A percentile compares a stretch with the other conserved stretches of the same genome.
These are phyloP conservation scores for Petromus typicus DNA, from an alignment of 2,113 vertebrate species.

Conservation along the genomic window DNA sequence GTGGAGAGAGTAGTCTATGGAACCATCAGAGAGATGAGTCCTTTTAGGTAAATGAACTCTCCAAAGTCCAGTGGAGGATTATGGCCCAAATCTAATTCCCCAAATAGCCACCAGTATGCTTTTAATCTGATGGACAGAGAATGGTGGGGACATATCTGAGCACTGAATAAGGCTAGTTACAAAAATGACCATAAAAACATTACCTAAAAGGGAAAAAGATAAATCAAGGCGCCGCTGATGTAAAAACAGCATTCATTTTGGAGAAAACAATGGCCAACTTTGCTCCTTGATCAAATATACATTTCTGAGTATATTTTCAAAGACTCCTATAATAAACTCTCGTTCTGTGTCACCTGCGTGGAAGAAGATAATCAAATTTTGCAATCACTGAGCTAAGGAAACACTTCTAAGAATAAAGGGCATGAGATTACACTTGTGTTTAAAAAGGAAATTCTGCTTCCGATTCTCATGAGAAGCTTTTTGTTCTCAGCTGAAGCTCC, in stretches of 20 bases:
- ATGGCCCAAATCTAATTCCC: not conserved
- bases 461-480: conserved; percentile 62
- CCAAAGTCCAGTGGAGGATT: not conserved
- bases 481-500: conserved; percentile 43
- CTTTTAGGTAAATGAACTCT: too few relatives aligned
- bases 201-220: conserved; percentile 35
- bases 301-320: conserved; percentile 15
- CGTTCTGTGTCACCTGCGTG: not conserved
- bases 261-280: not conserved
- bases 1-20: not conserved
- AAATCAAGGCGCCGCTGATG: not conserved
- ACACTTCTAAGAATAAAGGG: conserved; percentile 26
- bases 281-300: not conserved
- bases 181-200: conserved; percentile 14
- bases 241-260: not conserved
- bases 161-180: not conserved
- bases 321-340: not conserved
- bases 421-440: not conserved
- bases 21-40: not conserved
- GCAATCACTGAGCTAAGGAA: not conserved
- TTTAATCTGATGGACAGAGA: not conserved
- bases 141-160: not conserved
- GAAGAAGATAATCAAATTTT: not conserved
- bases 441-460: conserved; percentile 44
- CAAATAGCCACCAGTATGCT: not conserved